Conservation (phyloP, 2,113 vertebrate genomes). For the Plecotus auritus region DNA sequence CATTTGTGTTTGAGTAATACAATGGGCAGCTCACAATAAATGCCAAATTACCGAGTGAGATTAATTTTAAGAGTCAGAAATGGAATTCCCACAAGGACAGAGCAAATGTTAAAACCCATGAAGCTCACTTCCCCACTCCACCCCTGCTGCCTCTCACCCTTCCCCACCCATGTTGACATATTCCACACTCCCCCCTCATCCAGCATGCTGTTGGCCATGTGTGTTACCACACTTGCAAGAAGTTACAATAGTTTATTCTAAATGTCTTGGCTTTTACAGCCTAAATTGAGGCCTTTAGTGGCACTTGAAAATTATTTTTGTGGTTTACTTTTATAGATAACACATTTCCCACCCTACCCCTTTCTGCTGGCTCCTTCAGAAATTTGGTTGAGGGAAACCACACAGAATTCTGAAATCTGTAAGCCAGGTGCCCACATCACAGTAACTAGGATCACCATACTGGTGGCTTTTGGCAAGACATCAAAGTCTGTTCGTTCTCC, state of each 20-base stretch:
- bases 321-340: constrained; percentile 79
- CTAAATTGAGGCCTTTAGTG: constrained; percentile 71
- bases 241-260: constrained; percentile 70
- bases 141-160: not conserved
- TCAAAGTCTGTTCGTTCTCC: constrained; percentile 75
- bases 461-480: constrained; percentile 77
- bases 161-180: not conserved
- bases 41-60: not conserved
- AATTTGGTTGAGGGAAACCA: constrained; percentile 77
- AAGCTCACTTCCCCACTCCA: accelerated
- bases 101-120: not conserved
- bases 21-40: not conserved
- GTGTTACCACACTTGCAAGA: constrained; percentile 36
- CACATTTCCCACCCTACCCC: constrained; percentile 67
- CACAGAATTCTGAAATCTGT: constrained; percentile 76
- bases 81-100: not conserved
- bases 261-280: constrained; percentile 66
- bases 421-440: constrained; percentile 79
- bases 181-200: too few relatives aligned
- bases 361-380: constrained; percentile 71
- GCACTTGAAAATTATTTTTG: constrained; percentile 76
- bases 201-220: not conserved
- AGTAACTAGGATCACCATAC: constrained; percentile 71
- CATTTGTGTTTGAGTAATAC: not conserved
- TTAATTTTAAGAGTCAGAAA: constrained; percentile 21